Base-by-base conservation (phyloP, 2,888 invertebrate genomes). In the Diadegma fenestrale region DNA sequence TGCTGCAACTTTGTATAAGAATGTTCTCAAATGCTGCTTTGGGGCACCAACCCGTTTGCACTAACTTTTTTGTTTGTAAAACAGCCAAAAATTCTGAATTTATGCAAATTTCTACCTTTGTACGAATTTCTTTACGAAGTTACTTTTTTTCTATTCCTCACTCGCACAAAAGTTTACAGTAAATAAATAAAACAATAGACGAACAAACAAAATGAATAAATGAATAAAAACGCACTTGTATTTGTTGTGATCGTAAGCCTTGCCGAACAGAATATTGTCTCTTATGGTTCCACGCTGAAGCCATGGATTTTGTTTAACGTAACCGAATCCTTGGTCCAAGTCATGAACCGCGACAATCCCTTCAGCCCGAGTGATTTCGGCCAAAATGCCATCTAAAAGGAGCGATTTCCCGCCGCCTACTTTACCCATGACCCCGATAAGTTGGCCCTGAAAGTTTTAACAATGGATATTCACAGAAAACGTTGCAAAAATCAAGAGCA, bases 201-300 rank as follows among this genome's bases (percentile, higher is more conserved):
- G n/a, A 14, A 19, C 37, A n/a, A 41, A n/a, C 10, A 22, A 33
- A 41, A 12, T 51, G 3, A 73, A 90, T 89, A 58, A 51, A 33
- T 33, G 4, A 4, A 33, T 2, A 12, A 17, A 72, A 79, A 91
- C 91, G 90, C 92, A 94, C 92, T 94, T 94, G 93, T 99, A 99
- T 93, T 96, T 96, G 14, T 95, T 95, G 84, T 96, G 96, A 91
- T 98, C 97, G 89, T 96, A 98, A 0, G 96, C 95, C 90, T 96
- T 96, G 0, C 99, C 99, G 95, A 99, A 99, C 48, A 99, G 94
- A 88, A 99, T 98, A 93, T 99, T 99, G 81, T 99, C 98, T 72
- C 97, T 95, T 68, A 99, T 96, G 0, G 98, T 97, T 51, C 97
- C 98, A 73, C 98, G 96, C 90, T 99, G 97, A 69, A 99, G 95